These are phyloP conservation scores for Rutilus rutilus DNA, from an alignment of 2,113 vertebrate species.

Conservation along the genomic window DNA sequence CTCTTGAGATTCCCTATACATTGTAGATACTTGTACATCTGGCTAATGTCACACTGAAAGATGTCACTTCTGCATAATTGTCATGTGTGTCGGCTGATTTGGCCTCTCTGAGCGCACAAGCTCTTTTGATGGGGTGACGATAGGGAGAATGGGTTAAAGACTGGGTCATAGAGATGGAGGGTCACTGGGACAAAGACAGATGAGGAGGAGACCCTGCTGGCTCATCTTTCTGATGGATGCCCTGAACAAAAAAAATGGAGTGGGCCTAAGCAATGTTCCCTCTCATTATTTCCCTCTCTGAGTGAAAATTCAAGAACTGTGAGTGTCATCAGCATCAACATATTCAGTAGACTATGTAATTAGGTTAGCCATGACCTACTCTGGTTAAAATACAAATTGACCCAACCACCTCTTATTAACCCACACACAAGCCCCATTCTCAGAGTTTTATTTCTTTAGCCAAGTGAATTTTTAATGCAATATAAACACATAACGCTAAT, in stretches of 20 bases:
- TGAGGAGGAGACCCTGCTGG: slow-evolving; percentile 21
- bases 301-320: slow-evolving; percentile 7
- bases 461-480: too few relatives aligned
- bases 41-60: slow-evolving; percentile 59
- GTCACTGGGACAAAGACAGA: slow-evolving; percentile 23
- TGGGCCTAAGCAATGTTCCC: background rate
- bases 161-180: slow-evolving; percentile 37
- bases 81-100: slow-evolving; percentile 59
- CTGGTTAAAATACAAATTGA: slow-evolving; percentile 5
- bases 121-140: slow-evolving; percentile 48
- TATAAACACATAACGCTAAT: background rate
- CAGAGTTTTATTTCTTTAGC: background rate
- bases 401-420: background rate
- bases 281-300: background rate
- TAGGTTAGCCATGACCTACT: background rate
- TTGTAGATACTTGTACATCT: slow-evolving; percentile 61
- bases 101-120: slow-evolving; percentile 32
- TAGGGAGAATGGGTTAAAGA: slow-evolving; percentile 50
- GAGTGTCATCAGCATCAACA: background rate
- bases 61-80: slow-evolving; percentile 60
- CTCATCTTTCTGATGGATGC: slow-evolving; percentile 31
- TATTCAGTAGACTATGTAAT: background rate
- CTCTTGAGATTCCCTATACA: slow-evolving; percentile 27
- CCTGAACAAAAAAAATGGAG: background rate
- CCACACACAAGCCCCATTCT: background rate